A percentile compares a stretch with the other conserved stretches of the same genome.
These are phyloP conservation scores for Anneissia japonica DNA, from an alignment of 35 echinoderm and acorn worm species.

Conservation along the genomic window DNA sequence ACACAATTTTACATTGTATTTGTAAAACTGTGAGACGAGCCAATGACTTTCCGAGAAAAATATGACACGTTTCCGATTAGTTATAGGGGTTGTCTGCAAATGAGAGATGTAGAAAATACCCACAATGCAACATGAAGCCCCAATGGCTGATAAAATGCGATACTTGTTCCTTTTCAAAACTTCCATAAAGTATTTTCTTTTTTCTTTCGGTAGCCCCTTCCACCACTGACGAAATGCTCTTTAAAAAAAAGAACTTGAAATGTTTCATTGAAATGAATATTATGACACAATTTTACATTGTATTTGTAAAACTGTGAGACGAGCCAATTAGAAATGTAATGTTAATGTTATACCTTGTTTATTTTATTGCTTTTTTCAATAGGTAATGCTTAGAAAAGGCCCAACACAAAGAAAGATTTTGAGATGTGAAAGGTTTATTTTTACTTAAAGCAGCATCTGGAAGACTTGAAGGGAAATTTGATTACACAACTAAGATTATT, in stretches of 20 bases:
- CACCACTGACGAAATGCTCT: slow-evolving; percentile 85
- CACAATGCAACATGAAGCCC: slow-evolving; percentile 22
- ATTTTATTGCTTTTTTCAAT: too few species aligned
- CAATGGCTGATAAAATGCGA: slow-evolving; percentile 38
- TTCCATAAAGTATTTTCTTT: slow-evolving; percentile 23
- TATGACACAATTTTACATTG: too few species aligned
- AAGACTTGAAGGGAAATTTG: too few species aligned
- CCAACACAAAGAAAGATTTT: too few species aligned
- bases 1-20: background rate
- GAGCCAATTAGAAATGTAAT: too few species aligned
- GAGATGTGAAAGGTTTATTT: too few species aligned
- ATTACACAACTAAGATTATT: too few species aligned
- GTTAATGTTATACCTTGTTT: too few species aligned
- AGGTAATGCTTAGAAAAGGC: too few species aligned
- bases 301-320: too few species aligned
- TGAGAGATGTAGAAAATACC: slow-evolving; percentile 43
- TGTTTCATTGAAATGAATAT: background rate
- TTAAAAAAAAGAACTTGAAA: background rate
- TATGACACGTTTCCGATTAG: background rate
- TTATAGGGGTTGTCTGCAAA: slow-evolving; percentile 58
- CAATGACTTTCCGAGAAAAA: background rate
- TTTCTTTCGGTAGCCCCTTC: slow-evolving; percentile 58
- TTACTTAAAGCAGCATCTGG: too few species aligned
- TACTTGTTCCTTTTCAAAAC: slow-evolving; percentile 41
- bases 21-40: too few species aligned